These are phyloP conservation scores for Pocota personata DNA, from an alignment of 2,888 invertebrate genomes.

Conservation along the genomic window DNA sequence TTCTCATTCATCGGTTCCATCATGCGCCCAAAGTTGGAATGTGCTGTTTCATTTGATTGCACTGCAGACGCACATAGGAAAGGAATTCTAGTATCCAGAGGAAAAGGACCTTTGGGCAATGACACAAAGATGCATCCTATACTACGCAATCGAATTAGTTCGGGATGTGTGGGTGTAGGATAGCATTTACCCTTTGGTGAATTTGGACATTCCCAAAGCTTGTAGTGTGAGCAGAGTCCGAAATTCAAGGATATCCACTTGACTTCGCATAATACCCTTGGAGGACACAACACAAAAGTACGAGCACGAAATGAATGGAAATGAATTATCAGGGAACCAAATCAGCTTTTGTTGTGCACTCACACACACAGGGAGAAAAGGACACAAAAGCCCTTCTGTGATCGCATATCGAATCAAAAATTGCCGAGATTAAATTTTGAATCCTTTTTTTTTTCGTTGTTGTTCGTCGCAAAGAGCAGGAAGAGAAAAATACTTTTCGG, in stretches of 20 bases:
- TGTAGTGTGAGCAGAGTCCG: neutral
- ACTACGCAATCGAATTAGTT: slow-evolving; percentile 51
- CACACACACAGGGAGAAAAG: slow-evolving; percentile 5
- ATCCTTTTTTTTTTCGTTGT: slow-evolving; percentile 27
- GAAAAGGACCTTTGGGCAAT: neutral
- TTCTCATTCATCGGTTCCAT: slow-evolving; percentile 20
- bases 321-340: slow-evolving; percentile 59
- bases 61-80: slow-evolving; percentile 27
- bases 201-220: slow-evolving; percentile 1
- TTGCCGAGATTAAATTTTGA: slow-evolving; percentile 65
- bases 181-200: slow-evolving; percentile 12
- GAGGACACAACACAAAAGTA: slow-evolving; percentile 22
- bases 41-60: slow-evolving; percentile 60
- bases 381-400: slow-evolving; percentile 33
- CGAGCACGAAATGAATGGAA: slow-evolving; percentile 39
- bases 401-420: slow-evolving; percentile 46
- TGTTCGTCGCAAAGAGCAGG: neutral
- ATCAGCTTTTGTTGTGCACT: slow-evolving; percentile 37
- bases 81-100: slow-evolving; percentile 1
- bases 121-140: slow-evolving; percentile 36
- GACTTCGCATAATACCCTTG: slow-evolving; percentile 15
- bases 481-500: slow-evolving; percentile 40
- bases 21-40: slow-evolving; percentile 44
- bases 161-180: neutral
- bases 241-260: slow-evolving; percentile 22